Conservation (phyloP, 2,888 invertebrate species). For the Mimachlamys varia region DNA sequence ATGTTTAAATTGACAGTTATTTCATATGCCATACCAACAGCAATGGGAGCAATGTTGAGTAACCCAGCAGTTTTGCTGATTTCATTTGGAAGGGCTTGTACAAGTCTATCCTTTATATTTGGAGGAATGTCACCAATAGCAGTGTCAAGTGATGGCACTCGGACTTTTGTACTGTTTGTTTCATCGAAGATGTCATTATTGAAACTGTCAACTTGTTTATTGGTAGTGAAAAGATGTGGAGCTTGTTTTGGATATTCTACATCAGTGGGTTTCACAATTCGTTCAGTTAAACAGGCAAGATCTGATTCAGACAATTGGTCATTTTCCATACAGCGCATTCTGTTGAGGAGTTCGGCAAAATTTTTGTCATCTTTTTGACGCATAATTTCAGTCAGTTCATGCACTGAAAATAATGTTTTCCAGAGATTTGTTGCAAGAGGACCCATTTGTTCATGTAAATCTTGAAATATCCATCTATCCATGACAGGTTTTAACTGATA, state of each 20-base stretch:
- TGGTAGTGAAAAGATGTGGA: constrained; percentile 38
- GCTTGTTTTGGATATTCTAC: not conserved
- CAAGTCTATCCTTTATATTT: not conserved
- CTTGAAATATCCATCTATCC: constrained; percentile 58
- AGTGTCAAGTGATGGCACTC: constrained; percentile 35
- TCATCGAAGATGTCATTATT: not conserved
- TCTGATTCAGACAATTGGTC: not conserved
- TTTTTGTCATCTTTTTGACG: no score
- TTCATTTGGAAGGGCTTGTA: constrained; percentile 10
- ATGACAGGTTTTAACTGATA: no score
- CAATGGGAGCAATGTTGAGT: no score
- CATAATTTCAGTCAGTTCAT: no score
- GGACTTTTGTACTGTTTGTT: not conserved
- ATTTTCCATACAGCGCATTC: not conserved
- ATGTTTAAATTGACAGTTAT: constrained; percentile 41
- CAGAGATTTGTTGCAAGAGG: constrained; percentile 39
- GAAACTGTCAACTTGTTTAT: not conserved
- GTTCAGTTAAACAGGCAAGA: not conserved
- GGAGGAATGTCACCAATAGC: not conserved
- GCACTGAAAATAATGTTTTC: constrained; percentile 29
- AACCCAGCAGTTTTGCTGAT: not conserved
- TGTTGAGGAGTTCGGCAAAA: no score
- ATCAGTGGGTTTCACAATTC: not conserved
- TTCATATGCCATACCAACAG: no score
- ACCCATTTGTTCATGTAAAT: constrained; percentile 39